Evolutionary conservation across 2,888 invertebrate species (phyloP).

Genomic region (Pollenia amentaria): DNA sequence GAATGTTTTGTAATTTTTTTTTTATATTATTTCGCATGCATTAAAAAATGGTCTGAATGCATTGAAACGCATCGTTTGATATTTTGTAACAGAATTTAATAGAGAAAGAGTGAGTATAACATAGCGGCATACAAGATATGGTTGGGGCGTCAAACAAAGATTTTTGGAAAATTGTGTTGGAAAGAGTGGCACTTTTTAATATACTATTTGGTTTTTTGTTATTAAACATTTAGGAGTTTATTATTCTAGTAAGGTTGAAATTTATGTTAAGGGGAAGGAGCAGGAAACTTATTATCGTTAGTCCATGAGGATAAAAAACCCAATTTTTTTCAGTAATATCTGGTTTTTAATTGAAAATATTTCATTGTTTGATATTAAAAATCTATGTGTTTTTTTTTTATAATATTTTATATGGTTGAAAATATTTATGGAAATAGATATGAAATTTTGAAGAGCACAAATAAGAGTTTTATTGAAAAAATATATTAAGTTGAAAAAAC

Average conservation of each 20-base stretch:
- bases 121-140: conserved; percentile 7
- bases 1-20: conserved; percentile 34
- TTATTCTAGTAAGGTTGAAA: conserved; percentile 35
- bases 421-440: no score
- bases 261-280: not conserved
- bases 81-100: conserved; percentile 60
- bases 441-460: no score
- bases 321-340: not conserved
- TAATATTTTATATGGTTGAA: no score
- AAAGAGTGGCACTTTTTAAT: conserved; percentile 53
- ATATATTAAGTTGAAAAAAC: no score
- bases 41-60: conserved; percentile 71
- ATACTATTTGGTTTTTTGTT: conserved; percentile 40
- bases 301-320: not conserved
- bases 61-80: conserved; percentile 76
- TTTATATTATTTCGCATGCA: conserved; percentile 58
- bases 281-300: conserved; percentile 36
- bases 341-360: not conserved
- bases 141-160: not conserved
- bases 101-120: conserved; percentile 42
- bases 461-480: no score
- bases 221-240: conserved; percentile 60
- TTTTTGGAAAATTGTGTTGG: conserved; percentile 39
- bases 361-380: not conserved
- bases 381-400: not conserved